Base-by-base conservation (phyloP, 2,888 invertebrate species). In the Cataglyphis rosenhaueri region DNA sequence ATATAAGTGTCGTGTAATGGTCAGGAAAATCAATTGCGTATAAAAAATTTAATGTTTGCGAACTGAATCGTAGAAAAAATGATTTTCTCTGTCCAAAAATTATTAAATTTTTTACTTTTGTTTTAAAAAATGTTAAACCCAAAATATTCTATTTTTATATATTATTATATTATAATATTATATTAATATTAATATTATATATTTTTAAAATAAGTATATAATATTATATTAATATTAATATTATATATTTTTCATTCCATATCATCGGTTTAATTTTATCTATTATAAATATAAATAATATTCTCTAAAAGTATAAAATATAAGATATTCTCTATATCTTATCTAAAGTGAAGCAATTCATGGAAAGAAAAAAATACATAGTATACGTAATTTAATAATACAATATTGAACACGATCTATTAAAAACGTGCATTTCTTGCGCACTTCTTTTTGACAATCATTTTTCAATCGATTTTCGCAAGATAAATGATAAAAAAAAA, bases 401-500 rank as follows among this genome's bases (percentile, higher is more conserved):
- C n/a, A 48, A 18, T 48, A 48, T 48, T n/a, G 18, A 48, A 48
- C n/a, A 48, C 6, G 32, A 71, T 71, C 59, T 12, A 25, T 35
- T 21, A 21, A 57, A 21, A 12, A 25, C 8, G 59, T 12, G 15
- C 8, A 21, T 62, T 74, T 62, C 21, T 74, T 32, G 2, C 21
- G 32, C n/a, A 0, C 32, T 12, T 75, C 48, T 65, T 38, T 68
- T 68, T 57, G 21, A 44, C 59, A 35, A 48, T 62, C 21, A 21
- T 38, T 38, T 66, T 18, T n/a, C 55, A 55, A 38, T 38, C 1
- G 12, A 52, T 41, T 3, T 35, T 12, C 1, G 70, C 83, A 66
- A 75, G 82, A 82, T 61, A 64, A 87, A 84, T 81, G 59, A 71
- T 64, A 74, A 86, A 32, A 32, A 32, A 32, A 32, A 32, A 32